These are phyloP conservation scores for Sterrhoptilus dennistouni DNA, from an alignment of 2,113 vertebrate species.

Conservation along the genomic window DNA sequence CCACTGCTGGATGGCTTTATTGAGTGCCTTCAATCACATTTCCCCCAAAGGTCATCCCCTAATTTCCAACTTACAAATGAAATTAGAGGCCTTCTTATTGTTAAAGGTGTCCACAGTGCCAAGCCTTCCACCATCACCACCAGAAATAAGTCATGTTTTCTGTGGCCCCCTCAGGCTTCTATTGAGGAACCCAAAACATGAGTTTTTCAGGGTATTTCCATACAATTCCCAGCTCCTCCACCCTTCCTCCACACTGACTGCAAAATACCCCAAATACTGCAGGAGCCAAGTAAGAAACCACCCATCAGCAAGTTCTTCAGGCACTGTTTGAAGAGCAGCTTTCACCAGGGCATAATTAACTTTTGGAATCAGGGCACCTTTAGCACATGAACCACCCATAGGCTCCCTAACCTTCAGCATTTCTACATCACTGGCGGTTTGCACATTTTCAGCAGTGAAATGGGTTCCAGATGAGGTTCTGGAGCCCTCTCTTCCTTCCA, in stretches of 20 bases:
- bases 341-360: not conserved
- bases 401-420: not conserved
- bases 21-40: not conserved
- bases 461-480: not conserved
- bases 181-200: not conserved
- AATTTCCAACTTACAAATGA: not conserved
- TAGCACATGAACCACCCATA: not conserved
- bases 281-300: not conserved
- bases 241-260: not conserved
- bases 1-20: conserved; percentile 31
- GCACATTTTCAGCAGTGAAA: not conserved
- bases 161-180: not conserved
- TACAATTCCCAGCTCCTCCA: not conserved
- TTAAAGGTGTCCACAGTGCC: not conserved
- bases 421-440: not conserved
- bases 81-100: not conserved
- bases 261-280: not conserved
- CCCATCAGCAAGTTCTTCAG: not conserved
- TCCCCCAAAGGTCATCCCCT: not conserved
- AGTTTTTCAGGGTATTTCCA: not conserved
- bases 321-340: not conserved
- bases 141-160: not conserved
- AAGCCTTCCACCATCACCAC: not conserved
- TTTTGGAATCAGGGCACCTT: not conserved
- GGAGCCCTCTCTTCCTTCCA: not conserved